Base-by-base conservation (phyloP, 2,797 vertebrate species). In the Borostomias antarcticus region DNA sequence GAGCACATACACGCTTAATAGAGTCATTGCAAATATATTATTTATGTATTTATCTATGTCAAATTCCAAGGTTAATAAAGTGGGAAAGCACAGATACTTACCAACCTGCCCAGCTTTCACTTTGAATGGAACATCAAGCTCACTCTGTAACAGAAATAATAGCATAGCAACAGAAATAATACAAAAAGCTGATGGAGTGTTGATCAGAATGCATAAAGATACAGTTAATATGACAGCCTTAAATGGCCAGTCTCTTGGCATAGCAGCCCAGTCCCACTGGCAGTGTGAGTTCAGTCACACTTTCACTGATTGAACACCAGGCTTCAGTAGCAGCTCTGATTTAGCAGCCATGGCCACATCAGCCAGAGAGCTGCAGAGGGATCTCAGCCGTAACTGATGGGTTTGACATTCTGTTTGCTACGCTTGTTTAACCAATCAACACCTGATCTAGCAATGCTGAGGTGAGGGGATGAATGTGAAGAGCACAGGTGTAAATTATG, bases 61-160 rank as follows among this genome's bases (percentile, higher is more conserved):
- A 17, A 45, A n/a, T 45, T 5, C n/a, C 40, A 45, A 45, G 15
- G 17, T 4, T 15, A 17, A 45, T 45, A 17, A 4, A 9, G 7
- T 1, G n/a, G 40, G 13, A 45, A 4, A 15, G 17, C 15, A n/a
- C 15, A 19, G 29, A 28, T 70, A 88, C 95, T 95, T 85, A 98
- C 97, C 95, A 37, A 99, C 95, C 75, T 96, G 95, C 29, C 97
- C 97, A 58, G 94, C 93, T 76, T 95, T 99, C 63, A 99, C 89
- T 93, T 89, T 96, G 87, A 98, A 98, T 15, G 97, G 97, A 64
- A 97, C 89, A 78, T 96, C 89, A 48, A 98, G 85, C 76, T 98
- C 96, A 83, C 93, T 96, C 97, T 99, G 82, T 58, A 62, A 75
- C 35, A 74, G 53, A 70, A 76, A 81, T 80, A 52, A 50, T 1